Evolutionary conservation across 2,888 invertebrate genomes (phyloP).

Genomic region (Chalcis sispes): DNA sequence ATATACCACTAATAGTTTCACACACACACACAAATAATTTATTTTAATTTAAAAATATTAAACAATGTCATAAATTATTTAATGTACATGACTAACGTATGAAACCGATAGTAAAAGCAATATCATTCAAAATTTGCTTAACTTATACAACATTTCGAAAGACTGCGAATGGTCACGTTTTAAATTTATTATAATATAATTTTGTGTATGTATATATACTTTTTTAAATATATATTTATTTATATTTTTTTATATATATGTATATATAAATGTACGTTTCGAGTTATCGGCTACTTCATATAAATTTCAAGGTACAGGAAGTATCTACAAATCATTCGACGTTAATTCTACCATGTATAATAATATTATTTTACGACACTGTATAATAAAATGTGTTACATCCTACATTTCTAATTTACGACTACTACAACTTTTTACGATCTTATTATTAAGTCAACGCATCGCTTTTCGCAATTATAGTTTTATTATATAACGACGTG

Average conservation of each 20-base stretch:
- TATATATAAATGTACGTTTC: constrained; percentile 53
- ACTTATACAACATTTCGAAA: constrained; percentile 20
- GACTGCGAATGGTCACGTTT: constrained; percentile 26
- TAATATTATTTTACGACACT: constrained; percentile 56
- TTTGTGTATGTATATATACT: constrained; percentile 19
- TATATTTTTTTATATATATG: constrained; percentile 8
- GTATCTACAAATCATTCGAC: constrained; percentile 70
- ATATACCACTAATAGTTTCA: not conserved
- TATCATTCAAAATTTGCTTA: constrained; percentile 23
- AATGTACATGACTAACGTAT: not conserved
- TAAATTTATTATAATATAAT: constrained; percentile 28
- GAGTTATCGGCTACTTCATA: constrained; percentile 62
- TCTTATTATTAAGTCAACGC: constrained; percentile 66
- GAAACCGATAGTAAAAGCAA: constrained; percentile 32
- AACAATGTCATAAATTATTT: constrained; percentile 1
- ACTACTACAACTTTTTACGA: constrained; percentile 65
- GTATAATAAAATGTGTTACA: constrained; percentile 57
- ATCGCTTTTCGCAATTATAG: constrained; percentile 58
- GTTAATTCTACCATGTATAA: constrained; percentile 63
- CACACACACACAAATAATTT: not conserved
- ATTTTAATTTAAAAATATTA: not conserved
- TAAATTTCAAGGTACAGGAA: constrained; percentile 74
- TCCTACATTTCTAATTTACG: constrained; percentile 57
- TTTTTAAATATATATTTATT: constrained; percentile 15
- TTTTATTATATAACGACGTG: constrained; percentile 57